phyloP scores from a whole-genome alignment of 2,888 invertebrate species.

The Tetranychus piercei region DNA sequence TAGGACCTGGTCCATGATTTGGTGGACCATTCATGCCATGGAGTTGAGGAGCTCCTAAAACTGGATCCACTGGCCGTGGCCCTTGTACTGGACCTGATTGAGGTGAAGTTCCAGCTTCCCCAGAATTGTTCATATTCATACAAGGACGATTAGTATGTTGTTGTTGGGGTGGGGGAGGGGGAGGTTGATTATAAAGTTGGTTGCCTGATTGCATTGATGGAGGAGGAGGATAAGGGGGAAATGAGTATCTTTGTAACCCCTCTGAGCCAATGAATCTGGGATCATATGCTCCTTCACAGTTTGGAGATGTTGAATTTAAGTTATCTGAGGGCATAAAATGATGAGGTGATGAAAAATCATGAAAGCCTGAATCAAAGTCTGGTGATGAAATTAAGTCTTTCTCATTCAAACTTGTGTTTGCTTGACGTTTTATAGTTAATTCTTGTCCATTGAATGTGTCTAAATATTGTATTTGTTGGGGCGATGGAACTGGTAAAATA shows the following conservation, averaged over 20 bases:
- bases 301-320: constrained; percentile 11
- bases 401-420: constrained; percentile 68
- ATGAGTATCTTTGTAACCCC: constrained; percentile 13
- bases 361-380: constrained; percentile 2
- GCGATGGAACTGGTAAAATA: constrained; percentile 84
- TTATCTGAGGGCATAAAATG: constrained; percentile 8
- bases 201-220: no score
- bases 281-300: constrained; percentile 14
- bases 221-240: no score
- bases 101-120: constrained; percentile 22
- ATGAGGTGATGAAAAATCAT: background rate
- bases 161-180: background rate
- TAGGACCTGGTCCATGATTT: background rate
- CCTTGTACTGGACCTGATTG: no score
- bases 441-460: constrained; percentile 91
- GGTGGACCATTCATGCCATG: no score
- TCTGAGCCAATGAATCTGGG: constrained; percentile 13
- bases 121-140: background rate
- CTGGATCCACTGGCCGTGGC: no score
- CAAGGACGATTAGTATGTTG: background rate
- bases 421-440: constrained; percentile 83
- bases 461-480: constrained; percentile 84
- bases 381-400: constrained; percentile 15
- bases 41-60: no score
- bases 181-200: background rate